Base-by-base conservation (phyloP, 2,797 vertebrate genomes). In the Acanthurus tractus region DNA sequence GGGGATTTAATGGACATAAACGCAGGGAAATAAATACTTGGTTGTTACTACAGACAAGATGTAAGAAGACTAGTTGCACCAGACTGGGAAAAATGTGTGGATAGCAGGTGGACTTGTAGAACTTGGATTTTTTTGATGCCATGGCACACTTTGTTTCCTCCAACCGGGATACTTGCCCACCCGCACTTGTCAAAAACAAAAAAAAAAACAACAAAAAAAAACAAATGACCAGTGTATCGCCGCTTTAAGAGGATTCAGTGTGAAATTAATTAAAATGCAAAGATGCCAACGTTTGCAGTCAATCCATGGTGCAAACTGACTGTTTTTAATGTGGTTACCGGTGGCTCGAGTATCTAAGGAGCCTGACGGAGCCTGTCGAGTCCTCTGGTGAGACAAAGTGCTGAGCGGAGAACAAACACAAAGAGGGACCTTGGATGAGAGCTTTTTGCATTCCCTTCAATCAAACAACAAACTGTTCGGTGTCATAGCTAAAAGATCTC, bases 211-310 rank as follows among this genome's bases (percentile, higher is more conserved):
- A 22, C 45, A 52, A 55, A 61, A 56, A 64, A 63, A 38, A 79
- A 72, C 62, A 78, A 82, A 85, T 74, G 80, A 71, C 68, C 67
- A 38, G 77, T 85, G 72, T 79, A 68, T 78, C 74, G 20, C 54
- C 69, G 58, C 79, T 81, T 80, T 73, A 76, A 74, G 65, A 68
- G 46, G 59, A 90, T 84, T 80, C 62, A 63, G 88, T 70, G 76
- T 73, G 81, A 91, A 89, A 88, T 75, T 80, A 89, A 88, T 87
- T 86, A 83, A 79, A 82, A 86, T 70, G 79, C 73, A 79, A 88
- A 76, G 59, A 79, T 50, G 69, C 78, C 79, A 81, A 85, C 61
- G 63, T 78, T 77, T 57, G 49, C 40, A 67, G 72, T 55, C 14
- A 9, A 74, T 69, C 77, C 65, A 71, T 36, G 11, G 77, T 57